Conservation (phyloP, 2,888 invertebrate species). For the Brenthis ino region DNA sequence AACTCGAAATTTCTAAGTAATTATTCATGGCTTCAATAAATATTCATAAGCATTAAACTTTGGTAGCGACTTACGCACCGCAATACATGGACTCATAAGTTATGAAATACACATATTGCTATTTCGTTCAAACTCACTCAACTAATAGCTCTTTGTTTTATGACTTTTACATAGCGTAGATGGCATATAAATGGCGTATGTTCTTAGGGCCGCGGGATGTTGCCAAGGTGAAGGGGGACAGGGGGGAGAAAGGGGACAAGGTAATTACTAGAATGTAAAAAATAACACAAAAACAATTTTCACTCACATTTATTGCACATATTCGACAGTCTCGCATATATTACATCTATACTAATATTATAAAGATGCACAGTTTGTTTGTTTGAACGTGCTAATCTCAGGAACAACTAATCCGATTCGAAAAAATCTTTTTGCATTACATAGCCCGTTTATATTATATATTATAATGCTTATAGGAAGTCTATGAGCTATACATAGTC, state of each 20-base stretch:
- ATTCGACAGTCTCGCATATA: too few relatives aligned
- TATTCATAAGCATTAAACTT: conserved; percentile 39
- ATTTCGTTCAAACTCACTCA: conserved; percentile 32
- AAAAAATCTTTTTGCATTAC: too few relatives aligned
- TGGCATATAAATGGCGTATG: conserved; percentile 49
- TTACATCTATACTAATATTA: too few relatives aligned
- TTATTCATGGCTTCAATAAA: conserved; percentile 37
- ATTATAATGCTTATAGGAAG: too few relatives aligned
- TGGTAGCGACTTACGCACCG: conserved; percentile 34
- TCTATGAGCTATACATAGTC: too few relatives aligned
- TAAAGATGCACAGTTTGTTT: too few relatives aligned
- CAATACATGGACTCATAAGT: conserved; percentile 32
- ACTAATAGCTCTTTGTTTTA: conserved; percentile 52
- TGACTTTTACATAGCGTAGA: conserved; percentile 51
- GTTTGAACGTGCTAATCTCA: too few relatives aligned
- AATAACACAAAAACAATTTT: too few relatives aligned
- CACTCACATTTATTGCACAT: too few relatives aligned
- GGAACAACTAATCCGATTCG: too few relatives aligned
- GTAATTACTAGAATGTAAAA: conserved; percentile 55
- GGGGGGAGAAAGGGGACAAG: conserved; percentile 72
- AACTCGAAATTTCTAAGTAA: conserved; percentile 31
- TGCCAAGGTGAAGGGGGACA: conserved; percentile 50
- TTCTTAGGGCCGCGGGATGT: conserved; percentile 61
- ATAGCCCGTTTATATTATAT: too few relatives aligned
- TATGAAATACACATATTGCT: conserved; percentile 37